Conservation (phyloP, 2,797 vertebrate genomes). For the Eulemur mongoz region DNA sequence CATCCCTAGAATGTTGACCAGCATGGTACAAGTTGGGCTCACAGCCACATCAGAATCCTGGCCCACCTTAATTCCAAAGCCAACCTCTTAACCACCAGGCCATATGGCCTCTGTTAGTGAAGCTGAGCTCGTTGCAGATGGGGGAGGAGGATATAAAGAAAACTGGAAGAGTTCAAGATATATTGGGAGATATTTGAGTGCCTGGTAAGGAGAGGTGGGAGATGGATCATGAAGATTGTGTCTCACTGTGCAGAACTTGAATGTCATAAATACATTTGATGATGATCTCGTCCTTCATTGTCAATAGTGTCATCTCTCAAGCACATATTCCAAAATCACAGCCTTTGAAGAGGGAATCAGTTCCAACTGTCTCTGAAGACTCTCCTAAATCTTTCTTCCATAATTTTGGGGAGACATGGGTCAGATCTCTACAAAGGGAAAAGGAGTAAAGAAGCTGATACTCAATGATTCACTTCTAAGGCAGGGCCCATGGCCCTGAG, state of each 20-base stretch:
- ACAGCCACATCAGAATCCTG: not conserved
- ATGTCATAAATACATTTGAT: not conserved
- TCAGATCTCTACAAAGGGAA: constrained; percentile 11
- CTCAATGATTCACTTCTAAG: not conserved
- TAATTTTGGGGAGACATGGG: not conserved
- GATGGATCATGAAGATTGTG: not conserved
- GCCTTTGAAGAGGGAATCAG: not conserved
- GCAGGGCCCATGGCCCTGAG: not conserved
- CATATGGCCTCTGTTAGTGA: not conserved
- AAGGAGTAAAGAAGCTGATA: not conserved
- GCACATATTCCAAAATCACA: not conserved
- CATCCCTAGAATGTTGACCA: not conserved
- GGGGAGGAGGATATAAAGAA: not conserved
- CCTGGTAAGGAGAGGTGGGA: not conserved
- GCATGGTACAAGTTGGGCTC: not conserved
- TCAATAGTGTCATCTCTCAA: not conserved
- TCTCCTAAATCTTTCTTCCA: not conserved
- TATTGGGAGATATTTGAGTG: not conserved
- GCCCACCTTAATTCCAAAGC: not conserved
- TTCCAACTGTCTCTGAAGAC: not conserved
- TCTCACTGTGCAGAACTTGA: not conserved
- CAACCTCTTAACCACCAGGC: not conserved
- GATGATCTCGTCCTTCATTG: not conserved
- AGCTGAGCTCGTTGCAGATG: not conserved
- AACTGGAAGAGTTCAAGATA: not conserved